Evolutionary conservation across 2,888 invertebrate species (phyloP).

Genomic region (Rhagonycha fulva): DNA sequence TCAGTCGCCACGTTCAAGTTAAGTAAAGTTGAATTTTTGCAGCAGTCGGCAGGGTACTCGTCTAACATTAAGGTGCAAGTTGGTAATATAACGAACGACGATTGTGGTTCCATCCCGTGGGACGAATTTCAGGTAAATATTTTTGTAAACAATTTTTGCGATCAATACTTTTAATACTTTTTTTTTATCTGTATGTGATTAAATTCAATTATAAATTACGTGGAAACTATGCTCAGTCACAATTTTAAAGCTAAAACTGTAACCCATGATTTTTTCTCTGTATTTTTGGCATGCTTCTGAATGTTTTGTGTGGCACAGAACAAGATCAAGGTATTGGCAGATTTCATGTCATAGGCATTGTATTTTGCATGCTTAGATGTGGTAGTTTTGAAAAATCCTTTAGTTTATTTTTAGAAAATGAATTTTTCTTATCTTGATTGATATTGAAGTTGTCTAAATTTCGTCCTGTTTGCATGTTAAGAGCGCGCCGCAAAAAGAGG

Average conservation of each 20-base stretch:
- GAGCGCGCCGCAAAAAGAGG: too few relatives aligned
- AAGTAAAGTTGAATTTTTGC: slow-evolving; percentile 73
- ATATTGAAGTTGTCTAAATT: background rate
- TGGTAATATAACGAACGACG: slow-evolving; percentile 74
- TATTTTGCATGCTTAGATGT: slow-evolving; percentile 32
- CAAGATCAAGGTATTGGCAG: slow-evolving; percentile 66
- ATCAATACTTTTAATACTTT: slow-evolving; percentile 17
- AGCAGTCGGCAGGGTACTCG: slow-evolving; percentile 70
- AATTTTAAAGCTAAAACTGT: slow-evolving; percentile 26
- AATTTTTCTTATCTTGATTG: background rate
- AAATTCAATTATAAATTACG: slow-evolving; percentile 14
- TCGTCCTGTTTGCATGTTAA: too few relatives aligned
- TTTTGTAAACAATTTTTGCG: background rate
- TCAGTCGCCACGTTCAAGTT: slow-evolving; percentile 69
- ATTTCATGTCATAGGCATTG: slow-evolving; percentile 53
- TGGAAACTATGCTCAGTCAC: slow-evolving; percentile 25
- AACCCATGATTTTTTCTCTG: slow-evolving; percentile 49
- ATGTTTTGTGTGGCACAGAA: slow-evolving; percentile 77
- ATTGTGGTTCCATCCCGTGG: slow-evolving; percentile 88
- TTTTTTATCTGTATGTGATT: slow-evolving; percentile 26
- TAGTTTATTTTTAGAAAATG: background rate
- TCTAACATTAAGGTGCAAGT: slow-evolving; percentile 72
- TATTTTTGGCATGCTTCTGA: slow-evolving; percentile 69
- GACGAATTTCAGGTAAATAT: slow-evolving; percentile 87
- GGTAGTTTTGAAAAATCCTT: background rate